These are phyloP conservation scores for Synergus itoensis DNA, from an alignment of 2,888 invertebrate genomes.

Conservation along the genomic window DNA sequence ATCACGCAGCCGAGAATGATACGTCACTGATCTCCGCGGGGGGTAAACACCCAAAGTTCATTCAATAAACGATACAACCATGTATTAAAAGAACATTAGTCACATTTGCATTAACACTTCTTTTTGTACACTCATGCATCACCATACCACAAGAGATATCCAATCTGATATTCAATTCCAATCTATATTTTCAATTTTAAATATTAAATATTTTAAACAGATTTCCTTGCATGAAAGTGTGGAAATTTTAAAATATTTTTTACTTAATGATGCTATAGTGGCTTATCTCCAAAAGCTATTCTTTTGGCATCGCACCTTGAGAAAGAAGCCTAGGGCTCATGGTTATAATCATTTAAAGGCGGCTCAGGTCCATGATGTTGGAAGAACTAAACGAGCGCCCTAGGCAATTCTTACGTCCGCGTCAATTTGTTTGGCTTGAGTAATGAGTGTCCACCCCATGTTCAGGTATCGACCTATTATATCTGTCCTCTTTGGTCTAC, in stretches of 20 bases:
- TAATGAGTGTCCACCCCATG: constrained; percentile 40
- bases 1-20: constrained; percentile 49
- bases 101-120: constrained; percentile 40
- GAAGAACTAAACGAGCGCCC: constrained; percentile 39
- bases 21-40: constrained; percentile 51
- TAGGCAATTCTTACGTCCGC: constrained; percentile 40
- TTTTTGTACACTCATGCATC: neutral
- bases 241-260: neutral
- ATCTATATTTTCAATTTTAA: neutral
- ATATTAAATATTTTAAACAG: neutral
- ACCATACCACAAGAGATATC: neutral
- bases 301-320: constrained; percentile 19
- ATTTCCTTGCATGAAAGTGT: too few relatives aligned
- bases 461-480: constrained; percentile 9
- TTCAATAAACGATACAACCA: constrained; percentile 29
- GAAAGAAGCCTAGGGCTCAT: constrained; percentile 29
- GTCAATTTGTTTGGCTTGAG: constrained; percentile 43
- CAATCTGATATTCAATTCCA: neutral
- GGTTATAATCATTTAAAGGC: constrained; percentile 41
- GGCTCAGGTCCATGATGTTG: constrained; percentile 27
- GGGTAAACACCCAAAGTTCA: constrained; percentile 37
- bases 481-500: neutral
- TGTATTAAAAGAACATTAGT: constrained; percentile 38
- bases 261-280: neutral
- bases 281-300: neutral